Percentiles rank a stretch among this genome's conserved stretches.
Evolutionary conservation across 2,113 vertebrate species (phyloP).

Genomic region (Alosa alosa): DNA sequence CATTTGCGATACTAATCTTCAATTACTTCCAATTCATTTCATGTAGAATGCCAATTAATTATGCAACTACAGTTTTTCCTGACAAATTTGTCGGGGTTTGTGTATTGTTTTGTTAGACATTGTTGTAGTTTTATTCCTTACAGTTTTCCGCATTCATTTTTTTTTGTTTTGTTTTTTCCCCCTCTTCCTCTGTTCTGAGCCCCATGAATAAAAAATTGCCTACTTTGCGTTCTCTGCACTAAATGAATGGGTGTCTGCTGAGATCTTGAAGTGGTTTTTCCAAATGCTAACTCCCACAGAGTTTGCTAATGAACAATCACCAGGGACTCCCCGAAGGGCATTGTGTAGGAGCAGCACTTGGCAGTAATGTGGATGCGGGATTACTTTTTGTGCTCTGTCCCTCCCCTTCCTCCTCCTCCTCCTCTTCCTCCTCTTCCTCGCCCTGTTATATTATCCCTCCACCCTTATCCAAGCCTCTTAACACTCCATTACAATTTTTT

Average conservation of each 20-base stretch:
- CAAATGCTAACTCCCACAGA: constrained; percentile 62
- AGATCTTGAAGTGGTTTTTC: constrained; percentile 53
- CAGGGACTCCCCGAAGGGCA: constrained; percentile 60
- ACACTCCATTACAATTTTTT: constrained; percentile 61
- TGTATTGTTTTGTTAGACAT: constrained; percentile 3
- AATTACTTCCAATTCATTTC: constrained; percentile 35
- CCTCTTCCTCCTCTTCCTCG: constrained; percentile 46
- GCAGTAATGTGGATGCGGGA: constrained; percentile 64
- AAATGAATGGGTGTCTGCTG: constrained; percentile 50
- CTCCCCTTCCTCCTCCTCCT: constrained; percentile 60
- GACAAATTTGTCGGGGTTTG: neutral
- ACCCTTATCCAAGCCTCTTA: constrained; percentile 47
- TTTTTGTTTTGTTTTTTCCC: neutral
- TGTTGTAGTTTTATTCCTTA: neutral
- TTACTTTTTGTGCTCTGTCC: constrained; percentile 48
- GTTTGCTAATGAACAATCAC: constrained; percentile 75
- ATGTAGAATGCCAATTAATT: constrained; percentile 31
- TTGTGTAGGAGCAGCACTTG: constrained; percentile 54
- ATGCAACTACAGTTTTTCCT: neutral
- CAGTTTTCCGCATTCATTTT: neutral
- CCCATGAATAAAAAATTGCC: constrained; percentile 42
- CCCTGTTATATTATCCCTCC: neutral
- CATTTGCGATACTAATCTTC: constrained; percentile 7
- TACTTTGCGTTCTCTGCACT: constrained; percentile 25
- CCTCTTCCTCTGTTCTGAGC: neutral